phyloP scores from a whole-genome alignment of 1,140 invertebrate species.

The Drosophila kohkoa region DNA sequence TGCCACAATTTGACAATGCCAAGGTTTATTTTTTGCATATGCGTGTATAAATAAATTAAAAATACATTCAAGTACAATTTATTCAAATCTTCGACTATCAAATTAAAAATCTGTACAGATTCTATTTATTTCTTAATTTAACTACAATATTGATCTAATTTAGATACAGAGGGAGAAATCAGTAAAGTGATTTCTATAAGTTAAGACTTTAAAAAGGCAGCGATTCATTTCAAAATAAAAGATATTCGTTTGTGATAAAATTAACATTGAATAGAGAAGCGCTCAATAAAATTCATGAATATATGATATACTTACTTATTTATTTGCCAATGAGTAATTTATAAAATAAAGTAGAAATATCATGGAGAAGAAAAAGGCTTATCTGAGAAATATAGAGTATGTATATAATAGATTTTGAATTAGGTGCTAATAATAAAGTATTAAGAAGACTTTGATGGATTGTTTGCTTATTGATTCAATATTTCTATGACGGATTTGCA shows the following conservation, averaged over 20 bases:
- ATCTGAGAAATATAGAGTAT: background rate
- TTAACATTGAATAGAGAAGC: no score
- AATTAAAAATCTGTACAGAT: background rate
- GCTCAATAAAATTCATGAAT: no score
- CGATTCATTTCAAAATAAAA: no score
- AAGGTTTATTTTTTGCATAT: background rate
- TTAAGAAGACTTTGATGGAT: background rate
- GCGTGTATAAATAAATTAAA: constrained; percentile 15
- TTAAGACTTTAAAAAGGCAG: background rate
- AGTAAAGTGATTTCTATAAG: no score
- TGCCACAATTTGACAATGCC: constrained; percentile 8
- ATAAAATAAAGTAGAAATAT: no score
- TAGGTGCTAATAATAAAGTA: background rate
- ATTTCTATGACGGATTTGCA: constrained; percentile 27
- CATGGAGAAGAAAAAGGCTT: no score
- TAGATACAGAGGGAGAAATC: background rate
- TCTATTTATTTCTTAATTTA: background rate
- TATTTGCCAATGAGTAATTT: no score
- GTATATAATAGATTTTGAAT: background rate
- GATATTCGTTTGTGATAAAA: no score
- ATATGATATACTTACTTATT: no score
- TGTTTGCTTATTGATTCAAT: constrained; percentile 11
- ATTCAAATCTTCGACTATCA: background rate
- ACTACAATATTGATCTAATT: background rate
- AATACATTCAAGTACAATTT: background rate